Evolutionary conservation across 1,140 invertebrate species (phyloP).

Genomic region (Kradibia gibbosae): DNA sequence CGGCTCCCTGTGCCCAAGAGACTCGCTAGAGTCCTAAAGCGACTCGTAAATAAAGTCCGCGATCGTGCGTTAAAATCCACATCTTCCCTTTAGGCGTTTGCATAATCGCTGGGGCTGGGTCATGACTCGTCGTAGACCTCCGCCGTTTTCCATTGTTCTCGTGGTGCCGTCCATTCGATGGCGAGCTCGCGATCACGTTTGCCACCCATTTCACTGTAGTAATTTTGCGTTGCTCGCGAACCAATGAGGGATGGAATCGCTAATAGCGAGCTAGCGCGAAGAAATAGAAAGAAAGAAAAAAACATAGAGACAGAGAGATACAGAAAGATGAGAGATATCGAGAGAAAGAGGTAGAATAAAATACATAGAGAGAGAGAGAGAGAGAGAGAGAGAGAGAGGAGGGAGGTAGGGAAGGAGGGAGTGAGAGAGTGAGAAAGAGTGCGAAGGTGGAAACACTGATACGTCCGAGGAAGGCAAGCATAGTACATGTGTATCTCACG

Average conservation of each 20-base stretch:
- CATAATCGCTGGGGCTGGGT: conserved; percentile 8
- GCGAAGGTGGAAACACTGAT: background rate
- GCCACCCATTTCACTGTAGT: background rate
- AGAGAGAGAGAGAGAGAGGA: background rate
- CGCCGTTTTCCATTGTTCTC: conserved; percentile 30
- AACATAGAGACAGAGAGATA: background rate
- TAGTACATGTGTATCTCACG: background rate
- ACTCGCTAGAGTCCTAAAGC: background rate
- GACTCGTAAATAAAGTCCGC: background rate
- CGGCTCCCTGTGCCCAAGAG: too few species aligned
- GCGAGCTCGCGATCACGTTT: background rate
- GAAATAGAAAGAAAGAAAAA: background rate
- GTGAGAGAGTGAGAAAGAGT: background rate
- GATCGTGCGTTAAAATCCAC: background rate
- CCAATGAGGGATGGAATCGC: background rate
- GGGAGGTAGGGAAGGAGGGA: background rate
- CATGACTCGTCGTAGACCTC: conserved; percentile 13
- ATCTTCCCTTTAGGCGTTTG: background rate
- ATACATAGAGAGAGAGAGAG: background rate
- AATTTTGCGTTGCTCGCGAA: background rate
- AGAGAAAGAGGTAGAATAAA: background rate
- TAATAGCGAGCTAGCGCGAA: background rate
- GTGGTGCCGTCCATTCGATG: conserved; percentile 13
- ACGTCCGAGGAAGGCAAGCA: background rate
- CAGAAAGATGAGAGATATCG: background rate